Base-by-base conservation (phyloP, 1,140 invertebrate species). In the Drosophila albomicans region DNA sequence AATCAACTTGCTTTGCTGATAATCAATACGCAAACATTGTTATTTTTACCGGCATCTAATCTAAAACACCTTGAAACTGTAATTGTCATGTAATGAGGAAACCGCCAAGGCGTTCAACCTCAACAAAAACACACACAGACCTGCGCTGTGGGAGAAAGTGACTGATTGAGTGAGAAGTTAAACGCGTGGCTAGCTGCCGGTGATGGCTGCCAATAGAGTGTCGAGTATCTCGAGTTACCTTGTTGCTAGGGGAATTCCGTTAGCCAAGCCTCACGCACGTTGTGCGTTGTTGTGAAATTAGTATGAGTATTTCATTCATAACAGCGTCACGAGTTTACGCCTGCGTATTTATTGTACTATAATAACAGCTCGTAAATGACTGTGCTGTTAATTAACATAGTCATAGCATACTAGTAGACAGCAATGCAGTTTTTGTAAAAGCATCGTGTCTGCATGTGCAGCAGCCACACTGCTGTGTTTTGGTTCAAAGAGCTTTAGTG, bases 11-110 rank as follows among this genome's bases (percentile, higher is more conserved):
- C 32, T 51, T 43, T 63, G 51, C 32, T 59, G 67, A 66, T 45
- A 43, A 30, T 46, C 57, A 30, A 56, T 51, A 35, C 51, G 43
- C 16, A 46, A 45, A 41, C 7, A 13, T 43, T 45, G 20, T 4
- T 25, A 25, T 32, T 45, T 56, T 46, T 56, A 51, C 59, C 59
- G 68, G 38, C 56, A 54, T 66, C 49, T 88, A 82, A 86, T 88
- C 79, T 69, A 15, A 25, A 25, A 30, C 57, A 88, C 82, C 82
- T 86, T 88, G 84, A 75, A 56, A 45, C 28, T 46, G 67, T 74
- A 62, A 70, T 70, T 63, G 52, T 57, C 58, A 75, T 82, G 84
- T 86, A 86, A 86, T 88, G 67, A 82, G 82, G 82, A 79, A 86
- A 63, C 66, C 63, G 58, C 56, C 16, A 45, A 32, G 75, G 51